phyloP scores from a whole-genome alignment of 2,888 invertebrate species.

The Linnaemya tessellans region DNA sequence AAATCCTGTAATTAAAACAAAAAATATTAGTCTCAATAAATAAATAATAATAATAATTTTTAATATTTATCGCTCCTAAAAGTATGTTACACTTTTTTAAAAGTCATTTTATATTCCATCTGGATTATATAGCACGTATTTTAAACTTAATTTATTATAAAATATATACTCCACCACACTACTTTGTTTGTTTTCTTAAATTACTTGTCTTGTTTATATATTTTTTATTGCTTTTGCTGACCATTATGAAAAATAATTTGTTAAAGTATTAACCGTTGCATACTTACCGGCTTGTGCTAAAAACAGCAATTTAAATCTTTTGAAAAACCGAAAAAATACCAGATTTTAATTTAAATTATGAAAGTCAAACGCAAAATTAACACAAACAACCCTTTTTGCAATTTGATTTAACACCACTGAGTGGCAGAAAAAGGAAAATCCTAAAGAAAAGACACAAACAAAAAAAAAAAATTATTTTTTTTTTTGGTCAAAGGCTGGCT shows the following conservation, averaged over 20 bases:
- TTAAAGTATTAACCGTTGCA: constrained; percentile 41
- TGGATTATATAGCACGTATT: no score
- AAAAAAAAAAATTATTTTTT: constrained; percentile 33
- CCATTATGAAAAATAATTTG: constrained; percentile 10
- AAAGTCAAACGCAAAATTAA: constrained; percentile 32
- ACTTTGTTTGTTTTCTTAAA: no score
- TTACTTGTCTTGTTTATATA: background rate
- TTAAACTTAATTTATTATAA: no score
- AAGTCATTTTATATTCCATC: no score
- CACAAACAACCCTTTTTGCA: constrained; percentile 48
- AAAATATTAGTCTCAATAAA: no score
- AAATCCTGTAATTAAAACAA: no score
- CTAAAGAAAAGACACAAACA: background rate
- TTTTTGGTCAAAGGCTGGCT: constrained; percentile 28
- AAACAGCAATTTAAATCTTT: background rate
- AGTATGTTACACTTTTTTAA: no score
- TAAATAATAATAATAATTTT: no score
- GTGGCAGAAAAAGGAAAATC: background rate
- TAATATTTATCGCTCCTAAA: no score
- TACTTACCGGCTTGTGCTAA: constrained; percentile 37
- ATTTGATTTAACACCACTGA: constrained; percentile 51
- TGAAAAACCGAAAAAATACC: background rate
- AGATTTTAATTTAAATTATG: constrained; percentile 20
- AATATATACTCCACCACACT: no score
- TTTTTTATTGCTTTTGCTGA: background rate